phyloP scores from a whole-genome alignment of 2,888 invertebrate genomes.

The Leptura quadrifasciata region DNA sequence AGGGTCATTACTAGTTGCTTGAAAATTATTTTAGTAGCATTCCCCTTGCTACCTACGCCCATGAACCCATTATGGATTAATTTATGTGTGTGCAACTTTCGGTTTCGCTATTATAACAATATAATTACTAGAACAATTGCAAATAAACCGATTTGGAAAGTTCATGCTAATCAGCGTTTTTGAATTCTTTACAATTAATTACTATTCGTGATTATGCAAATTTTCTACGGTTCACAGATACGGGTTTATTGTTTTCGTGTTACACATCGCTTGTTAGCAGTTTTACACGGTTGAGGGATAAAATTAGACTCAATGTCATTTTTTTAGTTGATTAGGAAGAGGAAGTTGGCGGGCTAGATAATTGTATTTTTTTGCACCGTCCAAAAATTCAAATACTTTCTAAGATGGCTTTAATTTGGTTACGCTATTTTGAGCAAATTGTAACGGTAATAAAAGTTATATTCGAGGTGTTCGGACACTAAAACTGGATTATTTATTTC shows the following conservation, averaged over 20 bases:
- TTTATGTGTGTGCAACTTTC: slow-evolving; percentile 37
- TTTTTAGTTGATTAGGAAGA: slow-evolving; percentile 12
- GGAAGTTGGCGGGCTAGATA: neutral
- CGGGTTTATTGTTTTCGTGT: slow-evolving; percentile 21
- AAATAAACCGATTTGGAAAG: slow-evolving; percentile 35
- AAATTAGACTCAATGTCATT: slow-evolving; percentile 18
- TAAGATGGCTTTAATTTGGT: neutral
- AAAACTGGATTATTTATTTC: no score
- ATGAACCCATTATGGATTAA: slow-evolving; percentile 26
- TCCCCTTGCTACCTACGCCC: slow-evolving; percentile 4
- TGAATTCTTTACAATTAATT: slow-evolving; percentile 33
- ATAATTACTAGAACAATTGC: slow-evolving; percentile 35
- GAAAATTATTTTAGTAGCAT: neutral
- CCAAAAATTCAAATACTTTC: neutral
- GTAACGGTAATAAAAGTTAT: no score
- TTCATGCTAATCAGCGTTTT: slow-evolving; percentile 31
- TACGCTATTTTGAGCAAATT: neutral
- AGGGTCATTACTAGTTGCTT: no score
- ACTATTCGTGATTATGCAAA: slow-evolving; percentile 36
- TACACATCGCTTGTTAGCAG: slow-evolving; percentile 26
- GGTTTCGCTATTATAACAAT: slow-evolving; percentile 36
- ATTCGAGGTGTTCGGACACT: no score
- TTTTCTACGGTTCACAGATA: slow-evolving; percentile 33
- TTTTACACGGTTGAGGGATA: neutral
- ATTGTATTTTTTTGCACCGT: neutral